Conservation (phyloP, 2,113 vertebrate species). For the Nycticorax nycticorax region DNA sequence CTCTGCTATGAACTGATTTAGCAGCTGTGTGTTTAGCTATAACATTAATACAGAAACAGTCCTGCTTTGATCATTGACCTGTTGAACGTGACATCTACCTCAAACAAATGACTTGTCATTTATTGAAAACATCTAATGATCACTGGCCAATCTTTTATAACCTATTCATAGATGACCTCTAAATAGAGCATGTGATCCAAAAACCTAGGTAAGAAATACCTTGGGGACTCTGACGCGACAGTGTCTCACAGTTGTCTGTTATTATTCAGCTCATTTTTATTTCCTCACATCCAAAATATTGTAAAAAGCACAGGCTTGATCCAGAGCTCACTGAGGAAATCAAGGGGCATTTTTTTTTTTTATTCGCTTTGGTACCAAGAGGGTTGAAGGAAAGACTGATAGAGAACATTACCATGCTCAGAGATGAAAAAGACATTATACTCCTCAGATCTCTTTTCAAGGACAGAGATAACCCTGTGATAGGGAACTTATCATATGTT, state of each 20-base stretch:
- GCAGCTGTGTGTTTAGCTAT: not conserved
- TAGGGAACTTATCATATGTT: not conserved
- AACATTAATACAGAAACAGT: not conserved
- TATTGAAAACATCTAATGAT: not conserved
- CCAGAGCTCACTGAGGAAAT: not conserved
- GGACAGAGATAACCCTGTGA: not conserved
- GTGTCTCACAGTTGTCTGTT: not conserved
- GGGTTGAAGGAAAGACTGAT: not conserved
- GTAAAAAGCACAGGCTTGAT: not conserved
- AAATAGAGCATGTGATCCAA: not conserved
- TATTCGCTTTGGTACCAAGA: not conserved
- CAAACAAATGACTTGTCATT: not conserved
- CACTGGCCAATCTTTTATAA: not conserved
- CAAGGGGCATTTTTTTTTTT: not conserved
- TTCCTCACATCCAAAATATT: not conserved
- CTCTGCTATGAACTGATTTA: not conserved
- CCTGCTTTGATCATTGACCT: not conserved
- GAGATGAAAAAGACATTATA: not conserved
- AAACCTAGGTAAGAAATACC: not conserved
- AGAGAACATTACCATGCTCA: not conserved
- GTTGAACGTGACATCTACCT: not conserved
- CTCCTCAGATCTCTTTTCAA: not conserved
- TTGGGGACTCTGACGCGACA: not conserved
- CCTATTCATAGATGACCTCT: not conserved
- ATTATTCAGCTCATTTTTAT: not conserved